These are phyloP conservation scores for Cosmorhoe ocellata DNA, from an alignment of 2,888 invertebrate genomes.

Conservation along the genomic window DNA sequence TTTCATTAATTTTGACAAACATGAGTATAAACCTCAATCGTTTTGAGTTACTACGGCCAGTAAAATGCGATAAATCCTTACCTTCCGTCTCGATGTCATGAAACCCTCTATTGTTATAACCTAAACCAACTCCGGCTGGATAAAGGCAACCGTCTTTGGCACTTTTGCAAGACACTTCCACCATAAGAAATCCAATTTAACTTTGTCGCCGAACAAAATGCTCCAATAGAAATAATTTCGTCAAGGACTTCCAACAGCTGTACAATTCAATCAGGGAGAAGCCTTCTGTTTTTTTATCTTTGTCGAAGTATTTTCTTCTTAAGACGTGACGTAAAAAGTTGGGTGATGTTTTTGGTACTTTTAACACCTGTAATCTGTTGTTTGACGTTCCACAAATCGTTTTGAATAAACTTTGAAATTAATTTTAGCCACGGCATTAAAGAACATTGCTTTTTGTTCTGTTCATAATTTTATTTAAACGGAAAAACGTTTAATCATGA, in stretches of 20 bases:
- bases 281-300: slow-evolving; percentile 63
- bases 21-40: slow-evolving; percentile 14
- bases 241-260: slow-evolving; percentile 75
- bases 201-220: slow-evolving; percentile 79
- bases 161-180: slow-evolving; percentile 66
- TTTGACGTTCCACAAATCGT: slow-evolving; percentile 28
- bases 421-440: not conserved
- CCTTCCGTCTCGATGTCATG: slow-evolving; percentile 37
- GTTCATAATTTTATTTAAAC: not conserved
- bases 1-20: slow-evolving; percentile 1
- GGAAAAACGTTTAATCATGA: too few relatives aligned
- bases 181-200: slow-evolving; percentile 81
- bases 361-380: slow-evolving; percentile 50
- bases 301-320: slow-evolving; percentile 51
- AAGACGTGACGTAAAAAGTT: slow-evolving; percentile 52
- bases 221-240: slow-evolving; percentile 80
- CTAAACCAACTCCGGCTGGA: slow-evolving; percentile 62
- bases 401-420: slow-evolving; percentile 14
- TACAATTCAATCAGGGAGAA: slow-evolving; percentile 75
- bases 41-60: slow-evolving; percentile 30
- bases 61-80: slow-evolving; percentile 43
- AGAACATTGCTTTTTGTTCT: slow-evolving; percentile 5
- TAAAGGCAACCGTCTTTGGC: slow-evolving; percentile 64
- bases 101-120: slow-evolving; percentile 62
- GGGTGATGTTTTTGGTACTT: slow-evolving; percentile 59